phyloP scores from a whole-genome alignment of 2,888 invertebrate species.

The Alloplasta piceator region DNA sequence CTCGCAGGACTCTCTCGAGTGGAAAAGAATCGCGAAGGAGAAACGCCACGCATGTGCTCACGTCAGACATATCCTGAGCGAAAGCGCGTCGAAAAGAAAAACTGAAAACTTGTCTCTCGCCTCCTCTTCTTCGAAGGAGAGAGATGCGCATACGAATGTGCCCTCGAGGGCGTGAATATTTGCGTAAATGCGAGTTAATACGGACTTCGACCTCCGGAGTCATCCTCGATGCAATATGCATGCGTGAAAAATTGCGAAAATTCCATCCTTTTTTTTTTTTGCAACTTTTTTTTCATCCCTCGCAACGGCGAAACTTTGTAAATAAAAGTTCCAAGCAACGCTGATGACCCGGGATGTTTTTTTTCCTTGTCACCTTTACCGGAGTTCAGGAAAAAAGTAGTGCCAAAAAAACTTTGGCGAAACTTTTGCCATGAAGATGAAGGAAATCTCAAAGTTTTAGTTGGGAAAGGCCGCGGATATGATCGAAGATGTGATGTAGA shows the following conservation, averaged over 20 bases:
- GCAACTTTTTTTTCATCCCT: not conserved
- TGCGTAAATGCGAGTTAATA: conserved; percentile 50
- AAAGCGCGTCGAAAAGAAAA: conserved; percentile 40
- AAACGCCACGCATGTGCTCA: not conserved
- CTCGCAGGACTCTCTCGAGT: conserved; percentile 37
- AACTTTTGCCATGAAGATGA: no score
- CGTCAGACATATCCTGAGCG: conserved; percentile 19
- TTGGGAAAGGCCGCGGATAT: no score
- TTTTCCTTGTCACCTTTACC: no score
- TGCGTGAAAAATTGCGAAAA: conserved; percentile 37
- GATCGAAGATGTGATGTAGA: no score
- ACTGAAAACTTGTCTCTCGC: conserved; percentile 32
- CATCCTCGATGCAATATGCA: conserved; percentile 40
- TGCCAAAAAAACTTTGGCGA: no score
- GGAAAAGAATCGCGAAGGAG: conserved; percentile 34
- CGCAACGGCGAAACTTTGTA: not conserved
- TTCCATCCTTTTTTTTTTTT: not conserved
- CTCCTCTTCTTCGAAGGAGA: not conserved
- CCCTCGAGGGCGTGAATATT: conserved; percentile 30
- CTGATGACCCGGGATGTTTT: not conserved
- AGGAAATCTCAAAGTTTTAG: no score
- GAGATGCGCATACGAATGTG: conserved; percentile 11
- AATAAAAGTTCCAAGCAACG: not conserved
- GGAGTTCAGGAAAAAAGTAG: no score
- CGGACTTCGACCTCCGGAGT: not conserved